These are phyloP conservation scores for Australoheros scitulus DNA, from an alignment of 2,113 vertebrate genomes.

Conservation along the genomic window DNA sequence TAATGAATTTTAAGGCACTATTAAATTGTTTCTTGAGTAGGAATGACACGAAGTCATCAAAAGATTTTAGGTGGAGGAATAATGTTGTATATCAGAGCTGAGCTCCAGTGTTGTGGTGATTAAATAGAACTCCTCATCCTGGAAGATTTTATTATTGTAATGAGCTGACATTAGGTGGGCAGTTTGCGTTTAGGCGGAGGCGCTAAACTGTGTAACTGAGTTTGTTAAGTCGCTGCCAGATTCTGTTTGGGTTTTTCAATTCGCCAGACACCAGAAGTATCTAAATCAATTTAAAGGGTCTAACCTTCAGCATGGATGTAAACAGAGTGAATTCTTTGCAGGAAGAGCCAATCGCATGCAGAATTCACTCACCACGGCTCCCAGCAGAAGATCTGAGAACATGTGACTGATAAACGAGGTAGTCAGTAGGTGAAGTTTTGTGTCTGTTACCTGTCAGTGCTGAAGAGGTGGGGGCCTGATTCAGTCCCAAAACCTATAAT, in stretches of 20 bases:
- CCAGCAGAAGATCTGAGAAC: background rate
- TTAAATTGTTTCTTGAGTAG: background rate
- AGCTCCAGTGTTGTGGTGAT: background rate
- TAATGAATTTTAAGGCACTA: background rate
- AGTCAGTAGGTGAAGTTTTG: background rate
- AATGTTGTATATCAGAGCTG: rapidly evolving
- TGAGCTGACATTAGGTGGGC: background rate
- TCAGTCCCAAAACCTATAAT: background rate
- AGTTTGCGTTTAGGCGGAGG: background rate
- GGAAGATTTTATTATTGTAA: background rate
- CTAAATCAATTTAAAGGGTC: background rate
- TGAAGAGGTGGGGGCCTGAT: background rate
- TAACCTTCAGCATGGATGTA: background rate
- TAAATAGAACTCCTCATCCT: background rate
- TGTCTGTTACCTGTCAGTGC: conserved; percentile 6
- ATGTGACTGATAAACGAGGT: background rate
- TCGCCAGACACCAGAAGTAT: background rate
- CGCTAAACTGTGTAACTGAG: background rate
- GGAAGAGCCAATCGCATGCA: background rate
- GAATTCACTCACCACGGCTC: background rate
- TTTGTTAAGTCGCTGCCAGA: background rate
- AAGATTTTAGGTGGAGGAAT: background rate
- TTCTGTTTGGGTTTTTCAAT: background rate
- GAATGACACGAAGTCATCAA: background rate
- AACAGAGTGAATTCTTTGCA: background rate